Conservation (phyloP, 2,113 vertebrate species). For the Dicrurus megarhynchus region DNA sequence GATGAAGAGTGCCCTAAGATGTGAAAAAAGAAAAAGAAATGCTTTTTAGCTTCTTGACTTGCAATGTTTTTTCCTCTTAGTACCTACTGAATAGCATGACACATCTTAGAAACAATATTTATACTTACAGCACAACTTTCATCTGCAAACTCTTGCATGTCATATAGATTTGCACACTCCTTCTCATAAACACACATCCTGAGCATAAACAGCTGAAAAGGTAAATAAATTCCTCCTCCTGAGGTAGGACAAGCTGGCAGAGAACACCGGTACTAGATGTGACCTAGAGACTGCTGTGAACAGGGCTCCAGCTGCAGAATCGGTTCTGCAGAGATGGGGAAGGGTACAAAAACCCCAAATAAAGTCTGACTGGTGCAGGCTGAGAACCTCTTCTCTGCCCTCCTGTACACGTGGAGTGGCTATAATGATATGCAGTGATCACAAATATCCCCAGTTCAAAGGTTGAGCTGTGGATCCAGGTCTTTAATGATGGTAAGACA, state of each 20-base stretch:
- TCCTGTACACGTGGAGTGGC: not conserved
- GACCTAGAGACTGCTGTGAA: not conserved
- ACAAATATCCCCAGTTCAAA: not conserved
- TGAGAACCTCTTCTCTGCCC: not conserved
- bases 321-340: not conserved
- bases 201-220: not conserved
- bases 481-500: not conserved
- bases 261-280: not conserved
- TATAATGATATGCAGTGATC: not conserved
- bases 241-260: not conserved
- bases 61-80: not conserved
- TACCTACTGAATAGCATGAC: not conserved
- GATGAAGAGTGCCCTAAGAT: not conserved
- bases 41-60: not conserved
- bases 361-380: not conserved
- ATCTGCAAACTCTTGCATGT: not conserved
- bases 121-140: not conserved
- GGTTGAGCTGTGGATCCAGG: not conserved
- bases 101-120: not conserved
- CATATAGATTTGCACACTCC: not conserved
- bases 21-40: not conserved
- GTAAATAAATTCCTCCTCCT: not conserved
- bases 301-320: not conserved
- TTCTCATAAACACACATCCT: not conserved
- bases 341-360: not conserved